Percentiles rank a stretch among this genome's conserved stretches.
Conservation (phyloP, 2,113 vertebrate species). For the Indicator maculatus region DNA sequence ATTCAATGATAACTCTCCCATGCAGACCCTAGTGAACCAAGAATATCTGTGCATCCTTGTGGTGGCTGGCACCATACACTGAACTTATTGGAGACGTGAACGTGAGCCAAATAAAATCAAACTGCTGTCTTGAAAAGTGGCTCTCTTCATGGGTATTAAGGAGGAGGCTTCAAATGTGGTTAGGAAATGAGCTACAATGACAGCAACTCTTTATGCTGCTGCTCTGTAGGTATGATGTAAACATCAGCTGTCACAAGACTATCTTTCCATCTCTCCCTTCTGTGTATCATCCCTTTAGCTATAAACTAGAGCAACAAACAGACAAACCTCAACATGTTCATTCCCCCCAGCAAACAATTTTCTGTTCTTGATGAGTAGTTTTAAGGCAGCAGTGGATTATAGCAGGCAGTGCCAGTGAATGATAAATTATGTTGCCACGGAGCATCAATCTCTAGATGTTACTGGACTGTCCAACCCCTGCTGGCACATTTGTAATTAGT, state of each 20-base stretch:
- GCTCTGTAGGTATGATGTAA: neutral
- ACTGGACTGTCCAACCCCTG: neutral
- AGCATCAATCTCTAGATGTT: neutral
- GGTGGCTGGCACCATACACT: neutral
- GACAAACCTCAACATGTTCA: fast-evolving
- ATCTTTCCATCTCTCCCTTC: neutral
- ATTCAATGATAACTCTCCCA: neutral
- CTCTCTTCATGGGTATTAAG: neutral
- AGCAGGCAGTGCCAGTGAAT: neutral
- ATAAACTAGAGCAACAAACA: neutral
- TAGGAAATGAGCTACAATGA: neutral
- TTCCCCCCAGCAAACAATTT: neutral
- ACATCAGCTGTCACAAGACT: neutral
- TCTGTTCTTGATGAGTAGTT: neutral
- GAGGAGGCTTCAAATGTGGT: neutral
- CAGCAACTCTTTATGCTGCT: neutral
- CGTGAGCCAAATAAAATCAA: neutral
- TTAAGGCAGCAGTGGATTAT: neutral
- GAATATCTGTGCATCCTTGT: neutral
- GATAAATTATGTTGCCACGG: neutral
- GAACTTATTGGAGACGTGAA: neutral
- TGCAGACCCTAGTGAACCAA: neutral
- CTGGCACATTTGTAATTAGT: neutral
- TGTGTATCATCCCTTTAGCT: neutral
- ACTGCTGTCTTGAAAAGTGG: neutral